Percentiles rank a stretch among this genome's conserved stretches.
These are phyloP conservation scores for Pyxicephalus adspersus DNA, from an alignment of 2,113 vertebrate species.

Conservation along the genomic window DNA sequence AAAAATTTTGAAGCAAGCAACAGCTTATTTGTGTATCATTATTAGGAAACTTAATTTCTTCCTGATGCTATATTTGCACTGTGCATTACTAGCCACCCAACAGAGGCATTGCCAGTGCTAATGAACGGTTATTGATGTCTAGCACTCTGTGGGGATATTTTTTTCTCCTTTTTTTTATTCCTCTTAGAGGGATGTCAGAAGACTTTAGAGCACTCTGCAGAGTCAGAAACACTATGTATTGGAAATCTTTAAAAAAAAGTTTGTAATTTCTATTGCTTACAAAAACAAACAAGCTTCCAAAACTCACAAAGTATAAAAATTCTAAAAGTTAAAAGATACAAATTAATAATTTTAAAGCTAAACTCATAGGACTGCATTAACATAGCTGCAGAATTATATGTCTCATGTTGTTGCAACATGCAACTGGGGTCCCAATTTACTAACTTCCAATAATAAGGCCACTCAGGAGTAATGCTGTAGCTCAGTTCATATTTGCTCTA, in stretches of 20 bases:
- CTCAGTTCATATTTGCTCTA: no score
- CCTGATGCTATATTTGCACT: constrained; percentile 7
- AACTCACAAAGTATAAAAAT: neutral
- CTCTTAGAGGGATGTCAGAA: neutral
- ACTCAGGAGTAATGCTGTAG: no score
- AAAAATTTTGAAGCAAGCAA: neutral
- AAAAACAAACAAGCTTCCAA: constrained; percentile 15
- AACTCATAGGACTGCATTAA: no score
- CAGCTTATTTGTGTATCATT: neutral
- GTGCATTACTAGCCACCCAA: constrained; percentile 21
- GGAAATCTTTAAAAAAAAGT: constrained; percentile 8
- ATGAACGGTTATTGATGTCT: constrained; percentile 33
- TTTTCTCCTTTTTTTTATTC: no score
- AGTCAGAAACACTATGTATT: constrained; percentile 1
- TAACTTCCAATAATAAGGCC: no score
- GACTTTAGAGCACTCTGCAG: constrained; percentile 22
- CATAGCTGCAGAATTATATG: no score
- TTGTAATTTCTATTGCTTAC: neutral
- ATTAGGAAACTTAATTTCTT: neutral
- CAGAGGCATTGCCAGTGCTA: neutral
- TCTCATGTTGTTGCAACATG: no score
- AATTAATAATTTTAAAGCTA: no score
- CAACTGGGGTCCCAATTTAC: no score
- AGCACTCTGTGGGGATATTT: constrained; percentile 11
- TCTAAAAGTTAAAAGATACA: no score